Base-by-base conservation (phyloP, 1,140 invertebrate species). In the Temnothorax curvispinosus region DNA sequence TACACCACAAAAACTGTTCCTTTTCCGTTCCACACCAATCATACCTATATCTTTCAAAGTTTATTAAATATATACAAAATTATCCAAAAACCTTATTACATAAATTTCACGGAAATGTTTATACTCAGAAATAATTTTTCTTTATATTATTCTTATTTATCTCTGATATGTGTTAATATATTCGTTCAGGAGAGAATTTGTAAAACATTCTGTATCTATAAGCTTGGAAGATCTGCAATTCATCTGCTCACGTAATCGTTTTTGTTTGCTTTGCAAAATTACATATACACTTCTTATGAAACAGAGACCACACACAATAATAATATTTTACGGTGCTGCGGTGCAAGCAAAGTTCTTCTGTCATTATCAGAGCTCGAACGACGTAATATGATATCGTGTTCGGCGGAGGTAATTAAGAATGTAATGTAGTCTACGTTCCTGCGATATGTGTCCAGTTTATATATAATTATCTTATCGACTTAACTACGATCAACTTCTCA, bases 191-290 rank as follows among this genome's bases (percentile, higher is more conserved):
- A 32, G 32, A 56, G 27, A 56, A 58, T 82, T 72, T 50, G 13
- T 27, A 41, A 74, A 21, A 35, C 18, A 35, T 35, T 18, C 38
- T 67, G 18, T 27, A 52, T 60, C 15, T 13, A 6, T 8, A 50
- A 9, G 13, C 9, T 18, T 38, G 18, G 18, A 60, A 58, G 41
- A 84, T 60, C 21, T 74, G 69, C 80, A 60, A 84, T 62, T 82
- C 54, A 72, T 58, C 38, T n/a, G 13, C 41, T 84, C n/a, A 50
- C 69, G 69, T 84, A 62, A 75, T 11, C 44, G 2, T 47, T 62
- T 82, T 60, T 60, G 52, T 84, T 84, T 84, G 69, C n/a, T 84
- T 62, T 62, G 54, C 80, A 50, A 27, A 44, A 54, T 81, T 71
- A 81, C 21, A 52, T 13, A 52, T 13, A n/a, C 27, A 3, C n/a